phyloP scores from a whole-genome alignment of 2,797 vertebrate genomes.

The Oryzias dopingdopingensis region DNA sequence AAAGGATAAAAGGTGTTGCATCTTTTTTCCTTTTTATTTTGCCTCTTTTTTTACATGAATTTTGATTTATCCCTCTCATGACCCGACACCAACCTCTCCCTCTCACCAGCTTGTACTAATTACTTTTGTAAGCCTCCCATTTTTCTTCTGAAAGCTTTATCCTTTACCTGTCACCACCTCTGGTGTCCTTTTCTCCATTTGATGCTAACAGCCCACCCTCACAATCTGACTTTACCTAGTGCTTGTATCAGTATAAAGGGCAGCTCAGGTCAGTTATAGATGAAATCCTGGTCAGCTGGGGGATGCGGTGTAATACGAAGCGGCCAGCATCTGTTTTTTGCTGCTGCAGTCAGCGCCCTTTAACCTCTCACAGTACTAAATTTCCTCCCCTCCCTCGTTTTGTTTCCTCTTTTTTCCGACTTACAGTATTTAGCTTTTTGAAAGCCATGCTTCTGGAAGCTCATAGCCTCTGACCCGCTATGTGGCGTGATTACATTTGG shows the following conservation, averaged over 20 bases:
- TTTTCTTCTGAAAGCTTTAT: constrained; percentile 33
- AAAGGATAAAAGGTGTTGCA: constrained; percentile 43
- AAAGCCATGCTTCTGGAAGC: constrained; percentile 2
- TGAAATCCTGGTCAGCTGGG: constrained; percentile 61
- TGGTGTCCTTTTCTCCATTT: constrained; percentile 29
- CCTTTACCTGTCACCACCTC: constrained; percentile 37
- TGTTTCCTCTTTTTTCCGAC: constrained; percentile 6
- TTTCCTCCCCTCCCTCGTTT: constrained; percentile 22
- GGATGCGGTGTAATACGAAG: constrained; percentile 69
- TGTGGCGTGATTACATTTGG: constrained; percentile 6
- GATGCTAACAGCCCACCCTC: constrained; percentile 1
- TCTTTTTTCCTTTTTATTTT: constrained; percentile 4
- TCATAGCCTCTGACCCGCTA: constrained; percentile 4
- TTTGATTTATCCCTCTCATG: constrained; percentile 15
- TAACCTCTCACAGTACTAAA: constrained; percentile 58
- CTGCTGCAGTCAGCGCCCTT: constrained; percentile 62
- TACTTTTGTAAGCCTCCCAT: constrained; percentile 42
- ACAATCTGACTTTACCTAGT: constrained; percentile 7
- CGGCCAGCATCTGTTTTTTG: constrained; percentile 63
- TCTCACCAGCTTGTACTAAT: constrained; percentile 38
- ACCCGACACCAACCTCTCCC: constrained; percentile 21
- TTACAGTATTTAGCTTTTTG: constrained; percentile 2
- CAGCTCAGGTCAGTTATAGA: constrained; percentile 55
- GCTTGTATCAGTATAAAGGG: constrained; percentile 46
- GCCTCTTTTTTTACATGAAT: constrained; percentile 13